phyloP scores from a whole-genome alignment of 2,888 invertebrate species.

The Polia nebulosa region DNA sequence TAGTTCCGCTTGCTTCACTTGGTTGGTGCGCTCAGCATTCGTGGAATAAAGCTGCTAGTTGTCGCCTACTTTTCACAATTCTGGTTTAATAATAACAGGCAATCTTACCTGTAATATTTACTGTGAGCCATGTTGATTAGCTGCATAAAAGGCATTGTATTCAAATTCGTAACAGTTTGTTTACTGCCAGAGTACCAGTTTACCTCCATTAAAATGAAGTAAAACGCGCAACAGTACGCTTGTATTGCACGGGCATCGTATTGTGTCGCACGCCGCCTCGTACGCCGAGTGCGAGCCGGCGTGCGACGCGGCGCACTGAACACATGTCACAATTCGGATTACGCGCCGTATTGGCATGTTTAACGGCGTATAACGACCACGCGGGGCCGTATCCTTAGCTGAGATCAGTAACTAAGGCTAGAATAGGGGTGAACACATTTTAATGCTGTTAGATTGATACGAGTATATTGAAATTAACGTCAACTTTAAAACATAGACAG shows the following conservation, averaged over 20 bases:
- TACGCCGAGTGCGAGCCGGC: not conserved
- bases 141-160: not conserved
- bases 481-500: too few relatives aligned
- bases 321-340: constrained; percentile 36
- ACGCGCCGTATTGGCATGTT: constrained; percentile 45
- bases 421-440: not conserved
- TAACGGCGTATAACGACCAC: constrained; percentile 4
- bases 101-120: not conserved
- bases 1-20: not conserved
- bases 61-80: not conserved
- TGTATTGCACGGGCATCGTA: constrained; percentile 17
- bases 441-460: not conserved
- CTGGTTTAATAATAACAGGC: not conserved
- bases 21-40: not conserved
- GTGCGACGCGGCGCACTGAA: constrained; percentile 14
- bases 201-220: not conserved
- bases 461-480: not conserved
- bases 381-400: constrained; percentile 8
- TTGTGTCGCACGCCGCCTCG: not conserved
- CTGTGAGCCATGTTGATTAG: not conserved
- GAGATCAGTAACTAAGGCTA: not conserved
- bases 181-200: too few relatives aligned
- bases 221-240: not conserved
- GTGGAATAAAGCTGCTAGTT: not conserved
- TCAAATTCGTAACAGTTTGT: not conserved